Percentiles rank a stretch among this genome's conserved stretches.
Evolutionary conservation across 2,888 invertebrate species (phyloP).

Genomic region (Pyrrhosoma nymphula): DNA sequence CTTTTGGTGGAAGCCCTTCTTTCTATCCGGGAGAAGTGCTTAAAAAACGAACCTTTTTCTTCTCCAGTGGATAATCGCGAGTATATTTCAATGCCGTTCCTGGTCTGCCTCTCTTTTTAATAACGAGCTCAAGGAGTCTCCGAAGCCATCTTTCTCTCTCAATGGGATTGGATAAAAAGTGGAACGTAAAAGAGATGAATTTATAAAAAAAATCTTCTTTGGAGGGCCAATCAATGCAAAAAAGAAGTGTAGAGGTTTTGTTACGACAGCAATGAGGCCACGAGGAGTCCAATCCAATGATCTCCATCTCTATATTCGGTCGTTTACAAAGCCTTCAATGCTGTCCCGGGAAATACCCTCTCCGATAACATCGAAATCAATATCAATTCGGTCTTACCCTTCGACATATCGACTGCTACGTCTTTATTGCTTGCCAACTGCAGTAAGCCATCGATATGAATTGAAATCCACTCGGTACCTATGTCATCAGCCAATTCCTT

Average conservation of each 20-base stretch:
- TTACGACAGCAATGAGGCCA: not conserved
- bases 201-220: not conserved
- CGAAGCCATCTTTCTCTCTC: not conserved
- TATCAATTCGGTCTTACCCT: not conserved
- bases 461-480: not conserved
- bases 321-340: not conserved
- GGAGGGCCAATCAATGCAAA: not conserved
- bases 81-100: not conserved
- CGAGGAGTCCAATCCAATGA: not conserved
- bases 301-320: not conserved
- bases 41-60: not conserved
- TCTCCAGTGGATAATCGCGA: not conserved
- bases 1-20: not conserved
- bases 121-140: not conserved
- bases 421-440: not conserved
- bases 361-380: not conserved
- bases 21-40: not conserved
- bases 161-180: not conserved
- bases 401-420: not conserved
- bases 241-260: not conserved
- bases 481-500: not conserved
- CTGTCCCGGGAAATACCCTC: not conserved
- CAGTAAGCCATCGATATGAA: not conserved
- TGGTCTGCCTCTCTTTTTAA: not conserved
- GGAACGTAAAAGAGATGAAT: not conserved